Evolutionary conservation across 1,140 invertebrate genomes (phyloP).

Genomic region (Ooceraea biroi): DNA sequence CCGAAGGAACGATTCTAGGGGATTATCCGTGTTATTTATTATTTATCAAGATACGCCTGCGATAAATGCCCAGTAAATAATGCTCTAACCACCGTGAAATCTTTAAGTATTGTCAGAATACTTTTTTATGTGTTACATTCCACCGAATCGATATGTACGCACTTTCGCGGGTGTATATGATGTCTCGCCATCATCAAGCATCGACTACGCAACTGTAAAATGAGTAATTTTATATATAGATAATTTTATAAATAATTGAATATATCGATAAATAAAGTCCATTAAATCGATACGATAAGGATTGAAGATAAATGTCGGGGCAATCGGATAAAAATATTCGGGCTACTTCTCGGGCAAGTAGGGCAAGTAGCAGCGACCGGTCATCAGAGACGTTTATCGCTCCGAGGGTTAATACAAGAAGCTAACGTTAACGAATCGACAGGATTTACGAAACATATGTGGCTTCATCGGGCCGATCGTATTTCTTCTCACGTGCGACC

Average conservation of each 20-base stretch:
- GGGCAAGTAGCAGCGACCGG: slow-evolving; percentile 45
- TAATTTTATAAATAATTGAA: background rate
- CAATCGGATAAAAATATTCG: slow-evolving; percentile 42
- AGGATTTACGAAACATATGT: slow-evolving; percentile 74
- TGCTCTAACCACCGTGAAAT: slow-evolving; percentile 19
- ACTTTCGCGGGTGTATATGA: background rate
- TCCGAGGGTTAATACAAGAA: slow-evolving; percentile 68
- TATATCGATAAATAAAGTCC: too few relatives aligned
- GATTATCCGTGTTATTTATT: slow-evolving; percentile 57
- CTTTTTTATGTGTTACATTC: slow-evolving; percentile 33
- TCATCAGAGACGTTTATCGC: slow-evolving; percentile 71
- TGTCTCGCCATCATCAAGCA: background rate
- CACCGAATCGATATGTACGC: slow-evolving; percentile 25
- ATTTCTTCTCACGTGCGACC: slow-evolving; percentile 72
- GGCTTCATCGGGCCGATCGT: slow-evolving; percentile 66
- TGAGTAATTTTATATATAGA: background rate
- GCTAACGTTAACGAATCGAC: slow-evolving; percentile 75
- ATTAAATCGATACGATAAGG: too few relatives aligned
- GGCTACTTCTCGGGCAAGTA: background rate
- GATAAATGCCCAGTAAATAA: slow-evolving; percentile 45
- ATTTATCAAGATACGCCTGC: slow-evolving; percentile 44
- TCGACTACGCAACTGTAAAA: too few relatives aligned
- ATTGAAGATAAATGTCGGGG: slow-evolving; percentile 10
- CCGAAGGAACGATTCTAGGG: slow-evolving; percentile 50
- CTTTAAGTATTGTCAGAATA: slow-evolving; percentile 44